Conservation (phyloP, 2,113 vertebrate species). For the Syngnathus scovelli region DNA sequence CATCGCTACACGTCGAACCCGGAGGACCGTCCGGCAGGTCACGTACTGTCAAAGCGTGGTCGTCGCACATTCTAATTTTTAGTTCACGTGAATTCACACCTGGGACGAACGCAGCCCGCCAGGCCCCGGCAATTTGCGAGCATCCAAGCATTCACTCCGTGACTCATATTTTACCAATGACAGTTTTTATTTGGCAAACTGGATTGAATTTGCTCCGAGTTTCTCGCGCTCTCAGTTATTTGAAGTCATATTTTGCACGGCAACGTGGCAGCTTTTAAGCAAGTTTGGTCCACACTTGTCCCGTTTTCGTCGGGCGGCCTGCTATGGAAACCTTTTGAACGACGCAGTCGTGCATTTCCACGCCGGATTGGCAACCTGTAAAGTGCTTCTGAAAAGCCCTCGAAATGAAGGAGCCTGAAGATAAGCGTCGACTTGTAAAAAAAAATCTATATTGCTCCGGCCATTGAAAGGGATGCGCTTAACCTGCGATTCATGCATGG, state of each 20-base stretch:
- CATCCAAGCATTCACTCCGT: slow-evolving; percentile 16
- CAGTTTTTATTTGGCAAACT: slow-evolving; percentile 1
- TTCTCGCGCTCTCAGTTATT: slow-evolving; percentile 11
- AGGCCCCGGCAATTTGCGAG: slow-evolving; percentile 22
- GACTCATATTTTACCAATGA: background rate
- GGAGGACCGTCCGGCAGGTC: slow-evolving; percentile 11
- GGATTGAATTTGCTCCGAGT: background rate
- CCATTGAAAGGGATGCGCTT: slow-evolving; percentile 66
- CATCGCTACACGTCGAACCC: slow-evolving; percentile 12
- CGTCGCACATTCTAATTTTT: slow-evolving; percentile 22
- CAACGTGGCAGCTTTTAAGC: slow-evolving; percentile 15
- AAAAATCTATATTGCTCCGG: slow-evolving; percentile 69
- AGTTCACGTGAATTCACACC: slow-evolving; percentile 12
- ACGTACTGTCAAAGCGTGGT: slow-evolving; percentile 11
- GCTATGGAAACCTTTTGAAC: slow-evolving; percentile 55
- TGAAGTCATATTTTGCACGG: slow-evolving; percentile 17
- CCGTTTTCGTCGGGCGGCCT: slow-evolving; percentile 39
- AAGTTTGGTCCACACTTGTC: slow-evolving; percentile 18
- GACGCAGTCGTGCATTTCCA: slow-evolving; percentile 59
- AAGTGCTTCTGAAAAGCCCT: slow-evolving; percentile 65
- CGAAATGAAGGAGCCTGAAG: slow-evolving; percentile 60
- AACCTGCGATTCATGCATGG: slow-evolving; percentile 72
- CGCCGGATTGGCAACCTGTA: slow-evolving; percentile 48
- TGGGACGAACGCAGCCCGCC: slow-evolving; percentile 8
- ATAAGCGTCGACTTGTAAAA: slow-evolving; percentile 67